These are phyloP conservation scores for Rhamphomyia laevipes DNA, from an alignment of 2,888 invertebrate species.

Conservation along the genomic window DNA sequence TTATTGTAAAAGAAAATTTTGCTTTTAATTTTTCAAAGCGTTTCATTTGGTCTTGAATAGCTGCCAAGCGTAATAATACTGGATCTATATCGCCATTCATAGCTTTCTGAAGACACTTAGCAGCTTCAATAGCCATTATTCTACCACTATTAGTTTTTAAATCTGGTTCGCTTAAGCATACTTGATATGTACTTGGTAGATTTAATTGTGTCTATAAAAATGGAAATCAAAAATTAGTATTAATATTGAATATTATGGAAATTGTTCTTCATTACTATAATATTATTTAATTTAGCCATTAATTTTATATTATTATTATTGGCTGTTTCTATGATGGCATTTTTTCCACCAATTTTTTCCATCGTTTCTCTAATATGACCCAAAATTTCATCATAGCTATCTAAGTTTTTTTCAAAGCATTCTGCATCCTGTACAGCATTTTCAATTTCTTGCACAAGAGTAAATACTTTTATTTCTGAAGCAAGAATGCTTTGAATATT, in stretches of 20 bases:
- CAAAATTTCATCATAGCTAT: conserved; percentile 68
- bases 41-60: conserved; percentile 70
- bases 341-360: conserved; percentile 85
- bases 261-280: conserved; percentile 47
- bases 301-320: conserved; percentile 75
- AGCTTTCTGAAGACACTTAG: conserved; percentile 61
- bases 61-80: conserved; percentile 51
- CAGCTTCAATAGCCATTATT: conserved; percentile 54
- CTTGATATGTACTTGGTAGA: conserved; percentile 52
- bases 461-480: conserved; percentile 70
- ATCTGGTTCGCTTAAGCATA: conserved; percentile 60
- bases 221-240: not conserved
- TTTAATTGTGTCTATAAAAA: conserved; percentile 51
- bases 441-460: conserved; percentile 67
- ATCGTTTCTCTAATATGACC: conserved; percentile 79
- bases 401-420: conserved; percentile 57
- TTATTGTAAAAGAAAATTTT: conserved; percentile 71
- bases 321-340: conserved; percentile 72
- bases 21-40: conserved; percentile 64
- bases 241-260: not conserved
- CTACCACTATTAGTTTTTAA: conserved; percentile 51
- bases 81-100: conserved; percentile 56
- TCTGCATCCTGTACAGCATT: conserved; percentile 64
- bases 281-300: conserved; percentile 62
- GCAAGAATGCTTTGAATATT: conserved; percentile 87